A percentile compares a stretch with the other conserved stretches of the same genome.
Evolutionary conservation across 2,113 vertebrate genomes (phyloP).

Genomic region (Albula goreensis): DNA sequence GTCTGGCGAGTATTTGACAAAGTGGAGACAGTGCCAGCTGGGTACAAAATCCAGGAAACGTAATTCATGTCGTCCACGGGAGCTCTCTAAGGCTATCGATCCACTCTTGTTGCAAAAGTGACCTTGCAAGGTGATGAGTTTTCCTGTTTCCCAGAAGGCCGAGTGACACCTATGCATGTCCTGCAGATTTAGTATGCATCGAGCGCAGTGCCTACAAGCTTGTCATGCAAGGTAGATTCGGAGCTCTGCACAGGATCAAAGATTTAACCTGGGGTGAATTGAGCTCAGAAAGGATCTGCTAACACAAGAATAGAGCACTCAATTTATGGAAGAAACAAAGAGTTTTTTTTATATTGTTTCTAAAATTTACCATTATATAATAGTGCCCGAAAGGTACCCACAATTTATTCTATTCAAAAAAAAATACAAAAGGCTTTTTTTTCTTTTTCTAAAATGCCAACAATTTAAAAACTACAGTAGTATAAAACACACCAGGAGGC

Average conservation of each 20-base stretch:
- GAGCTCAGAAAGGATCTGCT: constrained; percentile 1
- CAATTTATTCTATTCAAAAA: not conserved
- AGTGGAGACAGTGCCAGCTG: not conserved
- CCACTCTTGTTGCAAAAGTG: not conserved
- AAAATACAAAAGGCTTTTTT: not conserved
- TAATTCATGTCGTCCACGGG: not conserved
- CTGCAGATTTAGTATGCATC: constrained; percentile 11
- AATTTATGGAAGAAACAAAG: not conserved
- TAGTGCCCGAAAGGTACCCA: not conserved
- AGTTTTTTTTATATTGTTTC: not conserved
- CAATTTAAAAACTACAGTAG: constrained; percentile 5
- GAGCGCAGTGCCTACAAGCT: not conserved
- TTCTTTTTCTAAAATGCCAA: constrained; percentile 8
- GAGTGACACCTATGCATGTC: constrained; percentile 5
- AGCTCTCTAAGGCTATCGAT: not conserved
- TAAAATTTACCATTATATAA: not conserved
- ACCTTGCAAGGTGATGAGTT: not conserved
- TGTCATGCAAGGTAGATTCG: not conserved
- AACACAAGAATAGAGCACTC: not conserved
- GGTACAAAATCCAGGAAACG: not conserved
- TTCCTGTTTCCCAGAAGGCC: constrained; percentile 7
- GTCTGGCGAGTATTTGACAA: not conserved
- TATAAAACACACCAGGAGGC: not conserved
- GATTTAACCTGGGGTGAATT: constrained; percentile 39
- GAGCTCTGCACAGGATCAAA: constrained; percentile 46